phyloP scores from a whole-genome alignment of 2,888 invertebrate genomes.

The Melikaiella ostensackeni region DNA sequence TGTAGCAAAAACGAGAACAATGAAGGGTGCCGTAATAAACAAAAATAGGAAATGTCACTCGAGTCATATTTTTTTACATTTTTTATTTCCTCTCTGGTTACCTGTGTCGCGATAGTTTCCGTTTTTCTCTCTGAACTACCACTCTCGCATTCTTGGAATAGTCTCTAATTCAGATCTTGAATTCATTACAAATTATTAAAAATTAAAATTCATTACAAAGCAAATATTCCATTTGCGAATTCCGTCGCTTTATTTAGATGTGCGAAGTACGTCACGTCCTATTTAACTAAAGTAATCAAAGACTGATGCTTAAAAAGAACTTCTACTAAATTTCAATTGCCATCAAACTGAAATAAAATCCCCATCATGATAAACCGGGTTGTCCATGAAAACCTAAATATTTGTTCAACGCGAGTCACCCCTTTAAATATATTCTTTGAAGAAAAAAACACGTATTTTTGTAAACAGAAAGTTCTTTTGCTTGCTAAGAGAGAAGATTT shows the following conservation, averaged over 20 bases:
- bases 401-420: too few relatives aligned
- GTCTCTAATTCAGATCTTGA: conserved; percentile 9
- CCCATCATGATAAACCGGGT: too few relatives aligned
- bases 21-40: conserved; percentile 26
- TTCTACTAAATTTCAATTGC: too few relatives aligned
- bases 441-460: too few relatives aligned
- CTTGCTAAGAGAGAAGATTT: too few relatives aligned
- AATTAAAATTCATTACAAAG: too few relatives aligned
- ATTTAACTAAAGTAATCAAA: not conserved
- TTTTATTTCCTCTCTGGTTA: conserved; percentile 8
- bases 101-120: conserved; percentile 14
- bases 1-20: conserved; percentile 11
- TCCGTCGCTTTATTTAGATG: not conserved
- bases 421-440: too few relatives aligned
- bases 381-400: too few relatives aligned
- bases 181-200: too few relatives aligned
- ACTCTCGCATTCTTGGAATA: conserved; percentile 1
- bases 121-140: not conserved
- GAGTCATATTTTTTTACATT: conserved; percentile 20
- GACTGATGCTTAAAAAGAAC: not conserved
- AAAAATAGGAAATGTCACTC: conserved; percentile 28
- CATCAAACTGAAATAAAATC: too few relatives aligned
- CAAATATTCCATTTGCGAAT: not conserved
- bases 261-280: not conserved
- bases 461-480: too few relatives aligned